Conservation (phyloP, 2,797 vertebrate species). For the Cuculus canorus region DNA sequence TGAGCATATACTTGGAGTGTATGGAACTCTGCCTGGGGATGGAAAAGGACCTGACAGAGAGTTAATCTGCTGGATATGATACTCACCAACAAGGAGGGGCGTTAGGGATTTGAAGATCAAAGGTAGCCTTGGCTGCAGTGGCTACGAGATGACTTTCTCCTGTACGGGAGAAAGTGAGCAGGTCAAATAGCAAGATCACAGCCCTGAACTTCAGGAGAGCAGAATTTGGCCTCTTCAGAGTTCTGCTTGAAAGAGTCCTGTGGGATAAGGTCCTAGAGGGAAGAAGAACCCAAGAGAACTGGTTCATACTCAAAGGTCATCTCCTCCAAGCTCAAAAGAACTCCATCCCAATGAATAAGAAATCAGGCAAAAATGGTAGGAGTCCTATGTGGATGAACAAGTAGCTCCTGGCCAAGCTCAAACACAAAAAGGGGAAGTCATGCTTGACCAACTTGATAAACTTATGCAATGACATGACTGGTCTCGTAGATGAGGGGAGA, state of each 20-base stretch:
- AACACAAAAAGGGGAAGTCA: neutral
- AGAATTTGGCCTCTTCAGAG: neutral
- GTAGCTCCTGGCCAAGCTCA: neutral
- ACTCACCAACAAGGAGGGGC: neutral
- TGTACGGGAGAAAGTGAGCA: neutral
- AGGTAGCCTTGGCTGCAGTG: neutral
- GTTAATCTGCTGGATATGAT: neutral
- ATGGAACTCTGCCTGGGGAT: neutral
- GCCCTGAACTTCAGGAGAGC: neutral
- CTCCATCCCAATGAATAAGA: neutral
- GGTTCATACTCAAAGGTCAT: neutral
- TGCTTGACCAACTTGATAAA: neutral
- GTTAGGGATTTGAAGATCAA: neutral
- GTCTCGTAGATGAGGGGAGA: neutral
- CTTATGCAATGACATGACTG: neutral
- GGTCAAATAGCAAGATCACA: neutral
- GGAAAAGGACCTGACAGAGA: neutral
- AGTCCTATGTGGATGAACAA: neutral
- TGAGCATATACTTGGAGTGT: no score
- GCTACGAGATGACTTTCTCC: neutral
- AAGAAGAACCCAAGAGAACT: neutral
- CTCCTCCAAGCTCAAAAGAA: neutral
- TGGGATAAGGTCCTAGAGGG: neutral
- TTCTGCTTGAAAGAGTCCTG: neutral
- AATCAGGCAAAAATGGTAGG: neutral